A percentile compares a stretch with the other conserved stretches of the same genome.
These are phyloP conservation scores for Chrysolophus pictus DNA, from an alignment of 2,797 vertebrate genomes.

Conservation along the genomic window DNA sequence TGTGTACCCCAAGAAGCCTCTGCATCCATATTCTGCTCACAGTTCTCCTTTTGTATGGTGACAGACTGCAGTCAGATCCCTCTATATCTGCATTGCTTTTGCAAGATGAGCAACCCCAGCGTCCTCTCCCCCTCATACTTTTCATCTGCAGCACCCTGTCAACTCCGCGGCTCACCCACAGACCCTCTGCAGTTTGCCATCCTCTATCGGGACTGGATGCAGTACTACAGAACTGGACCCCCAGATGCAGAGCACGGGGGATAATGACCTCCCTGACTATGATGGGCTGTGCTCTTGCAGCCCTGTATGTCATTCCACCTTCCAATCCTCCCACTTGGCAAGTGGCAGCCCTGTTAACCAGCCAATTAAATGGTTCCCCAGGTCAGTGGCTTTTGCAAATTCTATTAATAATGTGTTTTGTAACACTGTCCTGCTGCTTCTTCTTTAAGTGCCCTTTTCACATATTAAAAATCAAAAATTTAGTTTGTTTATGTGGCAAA, in stretches of 20 bases:
- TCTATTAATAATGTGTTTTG: neutral
- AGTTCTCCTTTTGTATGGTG: neutral
- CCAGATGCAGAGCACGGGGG: too few relatives aligned
- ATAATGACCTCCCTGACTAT: too few relatives aligned
- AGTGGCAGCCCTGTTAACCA: neutral
- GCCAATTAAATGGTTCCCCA: neutral
- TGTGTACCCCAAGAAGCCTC: neutral
- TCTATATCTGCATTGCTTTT: fast-evolving
- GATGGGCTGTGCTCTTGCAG: neutral
- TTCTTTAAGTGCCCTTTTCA: neutral
- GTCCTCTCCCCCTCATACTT: neutral
- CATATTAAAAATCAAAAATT: neutral
- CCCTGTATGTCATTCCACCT: neutral
- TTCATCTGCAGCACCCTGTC: fast-evolving
- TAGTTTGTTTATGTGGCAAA: neutral
- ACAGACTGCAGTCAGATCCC: neutral
- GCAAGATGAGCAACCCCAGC: neutral
- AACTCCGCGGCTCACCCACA: neutral
- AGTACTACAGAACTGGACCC: neutral
- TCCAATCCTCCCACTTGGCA: neutral
- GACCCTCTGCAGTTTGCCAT: neutral
- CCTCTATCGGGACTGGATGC: neutral
- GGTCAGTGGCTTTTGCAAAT: neutral
- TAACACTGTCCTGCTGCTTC: neutral
- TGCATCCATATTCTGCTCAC: neutral